Evolutionary conservation across 2,888 invertebrate genomes (phyloP), one percentile per base, ranked within the genome.

Genomic region (Ectobius pallidus): DNA sequence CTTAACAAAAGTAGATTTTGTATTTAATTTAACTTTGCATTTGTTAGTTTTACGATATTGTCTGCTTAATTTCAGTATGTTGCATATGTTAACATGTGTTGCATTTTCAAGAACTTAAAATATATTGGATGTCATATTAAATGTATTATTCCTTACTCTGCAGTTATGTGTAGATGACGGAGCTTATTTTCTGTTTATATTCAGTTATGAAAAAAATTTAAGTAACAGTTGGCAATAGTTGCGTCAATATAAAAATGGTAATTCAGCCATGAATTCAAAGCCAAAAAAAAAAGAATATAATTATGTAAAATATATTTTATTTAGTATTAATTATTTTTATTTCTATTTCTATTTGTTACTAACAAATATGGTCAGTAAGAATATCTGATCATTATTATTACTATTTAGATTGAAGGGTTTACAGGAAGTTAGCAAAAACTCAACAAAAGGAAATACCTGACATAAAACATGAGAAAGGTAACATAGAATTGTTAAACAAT

Each of bases 301-400:
- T 44, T 22, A 22, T 25, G 44, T 65, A 65, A 65, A 44, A 71
- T 71, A 71, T 71, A 71, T 71, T 71, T 71, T 71, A 71, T 71
- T 71, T 71, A 71, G 71, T 71, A 63, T 71, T 71, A 52, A 27
- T 65, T 63, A 58, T 25, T 25, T 67, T 34, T 16, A 55, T 69
- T 71, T 71, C 44, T 6, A 62, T 65, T 65, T n/a, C n/a, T n/a
- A n/a, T n/a, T 49, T 32, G 49, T 71, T 71, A 71, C 71, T 71
- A 70, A 70, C 71, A 71, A 27, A 22, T 63, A 7, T 42, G 65
- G 65, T 58, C 58, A 58, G 58, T 30, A 32, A 65, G n/a, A 18
- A 62, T 20, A 2, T 52, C 22, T 52, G 39, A 39, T 14, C 39
- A 39, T 39, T 39, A 39, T 39, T 39, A 39, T 39, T 9, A 9